Evolutionary conservation across 2,113 vertebrate species (phyloP), one percentile per base, ranked within the genome.

Genomic region (Lepus timidus): DNA sequence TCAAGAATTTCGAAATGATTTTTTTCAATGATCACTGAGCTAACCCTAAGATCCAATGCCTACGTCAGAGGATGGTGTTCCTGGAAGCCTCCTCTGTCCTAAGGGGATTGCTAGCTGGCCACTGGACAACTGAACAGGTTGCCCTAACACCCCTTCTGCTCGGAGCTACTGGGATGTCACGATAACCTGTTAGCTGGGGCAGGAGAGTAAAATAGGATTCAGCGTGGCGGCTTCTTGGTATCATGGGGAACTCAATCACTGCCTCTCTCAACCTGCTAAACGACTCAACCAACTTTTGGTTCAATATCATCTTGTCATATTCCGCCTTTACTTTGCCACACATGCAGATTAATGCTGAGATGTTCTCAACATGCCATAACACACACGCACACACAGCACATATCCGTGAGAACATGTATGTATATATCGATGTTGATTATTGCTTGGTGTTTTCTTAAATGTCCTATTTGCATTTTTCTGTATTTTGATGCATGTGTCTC

Each of bases 1-100:
- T 88, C 90, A 80, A 96, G 44, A 16, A 64, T 16, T 20, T 97
- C 49, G 61, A 70, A 91, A 83, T 29, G n/a, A 62, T 67, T 44
- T 58, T 58, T 78, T 20, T 64, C 8, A 94, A 90, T n/a, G 81
- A 75, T 95, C 65, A 52, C 16, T 90, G 70, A 88, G 27, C 6
- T 85, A 91, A 68, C 6, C 49, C 9, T 85, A 68, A 31, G 68
- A 62, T 12, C 20, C 31, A 19, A 1, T 62, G 39, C 90, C 27
- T 85, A 33, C 23, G 65, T 27, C 36, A 85, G 17, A 64, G 6
- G 70, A 68, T 31, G 16, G 4, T 70, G 49, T 52, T 92, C 5
- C 44, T 25, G 39, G 19, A 73, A 73, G 64, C 39, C 31, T 8
- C 39, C 12, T 4, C 27, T 51, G 19, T n/a, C 29, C 22, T 39